Conservation (phyloP, 2,797 vertebrate species). For the Cephalopachus bancanus region DNA sequence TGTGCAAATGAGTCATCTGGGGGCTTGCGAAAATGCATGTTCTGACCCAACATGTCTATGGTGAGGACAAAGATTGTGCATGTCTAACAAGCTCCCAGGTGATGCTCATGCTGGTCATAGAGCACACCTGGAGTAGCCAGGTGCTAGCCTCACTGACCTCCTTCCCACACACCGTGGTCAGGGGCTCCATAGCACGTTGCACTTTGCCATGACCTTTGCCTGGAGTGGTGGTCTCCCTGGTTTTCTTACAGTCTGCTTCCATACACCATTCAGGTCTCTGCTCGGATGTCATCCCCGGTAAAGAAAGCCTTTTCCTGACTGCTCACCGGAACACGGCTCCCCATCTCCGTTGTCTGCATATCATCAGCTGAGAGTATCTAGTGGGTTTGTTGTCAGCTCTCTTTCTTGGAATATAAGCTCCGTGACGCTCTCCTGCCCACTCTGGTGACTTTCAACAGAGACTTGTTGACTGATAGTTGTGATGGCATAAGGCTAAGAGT, state of each 20-base stretch:
- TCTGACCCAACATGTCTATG: not conserved
- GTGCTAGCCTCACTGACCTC: not conserved
- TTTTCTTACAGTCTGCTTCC: not conserved
- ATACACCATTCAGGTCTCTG: not conserved
- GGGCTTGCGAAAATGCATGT: not conserved
- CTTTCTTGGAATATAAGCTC: not conserved
- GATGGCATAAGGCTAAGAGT: fast-evolving
- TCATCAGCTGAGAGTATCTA: fast-evolving
- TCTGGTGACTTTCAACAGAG: too few species aligned
- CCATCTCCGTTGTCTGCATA: not conserved
- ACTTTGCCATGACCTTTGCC: not conserved
- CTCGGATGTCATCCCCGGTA: not conserved
- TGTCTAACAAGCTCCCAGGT: not conserved
- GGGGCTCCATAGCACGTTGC: not conserved
- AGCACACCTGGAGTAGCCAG: not conserved
- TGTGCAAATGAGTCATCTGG: fast-evolving
- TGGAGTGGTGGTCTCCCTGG: too few species aligned
- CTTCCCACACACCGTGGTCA: not conserved
- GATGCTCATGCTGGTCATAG: fast-evolving
- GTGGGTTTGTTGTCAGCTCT: too few species aligned
- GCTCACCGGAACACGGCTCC: fast-evolving
- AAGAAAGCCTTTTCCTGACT: not conserved
- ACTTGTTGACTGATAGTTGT: not conserved
- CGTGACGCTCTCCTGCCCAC: not conserved
- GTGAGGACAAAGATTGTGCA: not conserved